Evolutionary conservation across 2,797 vertebrate genomes (phyloP), one percentile per base, ranked within the genome.

Genomic region (Eidolon dupreanum): DNA sequence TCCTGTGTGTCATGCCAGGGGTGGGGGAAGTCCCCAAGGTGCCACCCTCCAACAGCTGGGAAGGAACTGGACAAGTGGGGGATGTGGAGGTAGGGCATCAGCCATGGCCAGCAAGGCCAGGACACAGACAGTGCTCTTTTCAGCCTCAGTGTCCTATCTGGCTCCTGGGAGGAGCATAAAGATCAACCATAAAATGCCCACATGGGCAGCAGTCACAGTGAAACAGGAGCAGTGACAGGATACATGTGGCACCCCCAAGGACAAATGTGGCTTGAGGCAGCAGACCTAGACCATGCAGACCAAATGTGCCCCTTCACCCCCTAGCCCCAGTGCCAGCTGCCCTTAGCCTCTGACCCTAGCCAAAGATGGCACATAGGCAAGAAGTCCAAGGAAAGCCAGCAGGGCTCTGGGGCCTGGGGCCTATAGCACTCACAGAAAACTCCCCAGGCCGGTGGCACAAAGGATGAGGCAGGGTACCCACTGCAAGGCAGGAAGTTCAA

Each of bases 1-100:
- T 98, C 98, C 98, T 98, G 97, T 17, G 98, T 95, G 97, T 97
- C 98, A 97, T 61, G 65, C 94, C 94, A 95, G 79, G 53, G 71
- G 89, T 49, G 88, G 66, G 94, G 98, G 96, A 98, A 98, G 98
- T 96, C 49, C 96, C 95, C 38, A 0, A 38, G 75, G 96, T 94
- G 90, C 94, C 96, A 97, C 91, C 94, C 78, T 97, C 90, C 59
- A 46, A 96, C 71, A 88, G 91, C 82, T 31, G 3, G 13, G 33
- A 51, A 12, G 88, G 91, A 82, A 63, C 4, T 20, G 8, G 17
- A 36, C 26, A 15, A 1, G 36, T 10, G 9, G 68, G 16, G 13
- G 26, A 68, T 2, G 26, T 49, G 20, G 36, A 53, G 43, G 31
- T 9, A 8, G 57, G 66, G n/a, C 43, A 36, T 28, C 15, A 6